Evolutionary conservation across 2,113 vertebrate species (phyloP), one percentile per base, ranked within the genome.

Genomic region (Lepus europaeus): DNA sequence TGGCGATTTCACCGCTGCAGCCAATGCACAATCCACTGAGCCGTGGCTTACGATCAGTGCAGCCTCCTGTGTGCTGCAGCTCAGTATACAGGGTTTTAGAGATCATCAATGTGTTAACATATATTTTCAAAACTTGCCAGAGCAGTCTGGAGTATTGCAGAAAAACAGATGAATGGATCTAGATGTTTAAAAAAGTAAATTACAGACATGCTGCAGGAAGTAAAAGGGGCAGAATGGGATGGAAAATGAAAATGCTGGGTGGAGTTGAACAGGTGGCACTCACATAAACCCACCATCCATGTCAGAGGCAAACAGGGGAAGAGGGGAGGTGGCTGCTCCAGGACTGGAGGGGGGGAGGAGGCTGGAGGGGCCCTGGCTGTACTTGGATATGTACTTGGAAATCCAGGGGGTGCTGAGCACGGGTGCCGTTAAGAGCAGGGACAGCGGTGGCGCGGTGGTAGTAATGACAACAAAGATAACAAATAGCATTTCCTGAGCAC

Each of bases 121-220:
- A 29, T 77, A 72, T n/a, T 85, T 92, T 85, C 63, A 64, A 69
- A 63, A 61, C n/a, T 68, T 91, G 36, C 19, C 45, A 2, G 16
- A 87, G 79, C 89, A 36, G 33, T 74, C 69, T 89, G 33, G 73
- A 12, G 2, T 78, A 53, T 81, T 91, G 68, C 17, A 59, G 66
- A 83, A 93, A 89, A 79, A 59, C 19, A 29, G 36, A 79, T 56
- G 19, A 23, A 72, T 76, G n/a, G 69, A 82, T 69, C 76, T 87
- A 53, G 88, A 82, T 85, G 49, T n/a, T 76, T 59, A 76, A 90
- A 89, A 81, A 91, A 45, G 20, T 89, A 74, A 51, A 92, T 25
- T 79, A 22, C 95, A 95, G 27, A 9, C 59, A 27, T 6, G 22
- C 8, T 29, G 9, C 33, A 12, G 36, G 76, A 70, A 79, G 64